phyloP scores from a whole-genome alignment of 1,140 invertebrate species.

The Drosophila persimilis region DNA sequence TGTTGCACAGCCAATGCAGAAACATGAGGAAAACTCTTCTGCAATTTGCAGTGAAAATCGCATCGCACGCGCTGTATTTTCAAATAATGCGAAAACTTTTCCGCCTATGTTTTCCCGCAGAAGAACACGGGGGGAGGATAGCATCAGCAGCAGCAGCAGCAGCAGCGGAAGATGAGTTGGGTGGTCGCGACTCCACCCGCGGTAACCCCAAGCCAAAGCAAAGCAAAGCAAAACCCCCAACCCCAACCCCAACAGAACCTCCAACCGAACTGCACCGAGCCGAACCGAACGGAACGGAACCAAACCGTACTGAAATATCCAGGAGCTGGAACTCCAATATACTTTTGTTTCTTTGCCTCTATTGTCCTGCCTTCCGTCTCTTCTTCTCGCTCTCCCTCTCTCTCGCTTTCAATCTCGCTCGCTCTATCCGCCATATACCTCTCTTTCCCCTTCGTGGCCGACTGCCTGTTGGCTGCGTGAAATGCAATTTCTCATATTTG shows the following conservation, averaged over 20 bases:
- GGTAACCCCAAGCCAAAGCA: conserved; percentile 26
- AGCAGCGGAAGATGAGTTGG: conserved; percentile 25
- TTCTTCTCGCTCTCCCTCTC: not conserved
- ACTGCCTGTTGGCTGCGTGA: conserved; percentile 58
- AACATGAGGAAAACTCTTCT: conserved; percentile 70
- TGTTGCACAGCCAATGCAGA: conserved; percentile 51
- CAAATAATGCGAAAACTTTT: conserved; percentile 81
- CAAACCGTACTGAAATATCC: conserved; percentile 24
- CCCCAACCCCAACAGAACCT: conserved; percentile 5
- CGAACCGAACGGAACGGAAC: conserved; percentile 15
- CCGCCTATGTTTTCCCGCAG: conserved; percentile 59
- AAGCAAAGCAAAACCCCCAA: conserved; percentile 1
- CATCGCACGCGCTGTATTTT: conserved; percentile 74
- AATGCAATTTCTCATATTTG: conserved; percentile 81
- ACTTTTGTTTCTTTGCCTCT: conserved; percentile 75
- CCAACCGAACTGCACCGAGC: conserved; percentile 20
- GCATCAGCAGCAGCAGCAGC: not conserved
- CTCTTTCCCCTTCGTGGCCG: too few species aligned
- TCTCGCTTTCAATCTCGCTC: not conserved
- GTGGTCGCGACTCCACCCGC: conserved; percentile 24
- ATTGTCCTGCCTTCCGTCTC: conserved; percentile 51
- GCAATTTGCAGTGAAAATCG: conserved; percentile 74
- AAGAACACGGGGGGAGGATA: conserved; percentile 26
- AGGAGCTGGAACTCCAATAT: conserved; percentile 61
- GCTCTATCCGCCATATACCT: too few species aligned